Evolutionary conservation across 2,888 invertebrate species (phyloP).

Genomic region (Acleris sparsana): DNA sequence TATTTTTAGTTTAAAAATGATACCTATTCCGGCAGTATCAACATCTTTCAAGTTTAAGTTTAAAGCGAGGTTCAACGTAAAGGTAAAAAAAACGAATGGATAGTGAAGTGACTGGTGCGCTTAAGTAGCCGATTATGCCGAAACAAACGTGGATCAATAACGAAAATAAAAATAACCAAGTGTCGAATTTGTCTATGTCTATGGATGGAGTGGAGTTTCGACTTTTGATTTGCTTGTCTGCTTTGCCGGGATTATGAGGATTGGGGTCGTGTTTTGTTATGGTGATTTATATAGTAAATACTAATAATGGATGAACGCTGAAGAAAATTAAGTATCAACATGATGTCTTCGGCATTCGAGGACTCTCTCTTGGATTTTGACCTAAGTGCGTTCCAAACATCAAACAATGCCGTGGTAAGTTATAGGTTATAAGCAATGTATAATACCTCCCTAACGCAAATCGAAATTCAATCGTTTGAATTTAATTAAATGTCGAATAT

Average conservation of each 20-base stretch:
- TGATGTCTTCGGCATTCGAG: conserved; percentile 49
- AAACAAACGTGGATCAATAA: conserved; percentile 7
- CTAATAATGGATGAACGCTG: conserved; percentile 14
- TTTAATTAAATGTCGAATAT: no score
- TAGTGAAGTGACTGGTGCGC: no score
- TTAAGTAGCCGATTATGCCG: not conserved
- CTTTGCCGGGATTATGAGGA: conserved; percentile 24
- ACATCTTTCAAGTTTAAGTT: no score
- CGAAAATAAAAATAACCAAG: not conserved
- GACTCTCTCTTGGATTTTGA: conserved; percentile 61
- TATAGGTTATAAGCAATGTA: conserved; percentile 35
- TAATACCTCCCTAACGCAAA: conserved; percentile 4
- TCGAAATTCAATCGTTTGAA: not conserved
- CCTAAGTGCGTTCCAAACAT: conserved; percentile 56
- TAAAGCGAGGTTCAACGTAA: no score
- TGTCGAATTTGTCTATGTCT: conserved; percentile 17
- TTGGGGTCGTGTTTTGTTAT: conserved; percentile 23
- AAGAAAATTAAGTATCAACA: conserved; percentile 19
- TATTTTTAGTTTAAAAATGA: no score
- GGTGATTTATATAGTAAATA: conserved; percentile 5
- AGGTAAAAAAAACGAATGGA: no score
- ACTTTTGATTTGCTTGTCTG: not conserved
- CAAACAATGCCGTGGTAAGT: conserved; percentile 56
- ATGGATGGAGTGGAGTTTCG: no score
- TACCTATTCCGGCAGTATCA: no score